A percentile compares a stretch with the other conserved stretches of the same genome.
These are phyloP conservation scores for Lasioglossum pauxillum DNA, from an alignment of 2,888 invertebrate species.

Conservation along the genomic window DNA sequence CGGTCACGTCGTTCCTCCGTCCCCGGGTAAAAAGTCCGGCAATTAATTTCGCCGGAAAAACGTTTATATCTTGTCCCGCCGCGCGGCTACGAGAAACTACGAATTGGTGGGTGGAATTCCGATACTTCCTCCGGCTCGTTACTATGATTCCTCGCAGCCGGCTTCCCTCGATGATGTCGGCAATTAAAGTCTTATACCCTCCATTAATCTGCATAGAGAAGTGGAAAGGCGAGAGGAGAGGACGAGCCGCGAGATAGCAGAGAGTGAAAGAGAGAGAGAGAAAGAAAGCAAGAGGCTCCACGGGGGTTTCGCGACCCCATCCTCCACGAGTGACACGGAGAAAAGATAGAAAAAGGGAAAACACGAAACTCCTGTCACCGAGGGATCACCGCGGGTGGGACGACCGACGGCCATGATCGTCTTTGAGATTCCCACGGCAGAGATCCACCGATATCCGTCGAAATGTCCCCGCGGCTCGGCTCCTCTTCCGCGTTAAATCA, in stretches of 20 bases:
- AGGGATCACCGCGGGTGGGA: constrained; percentile 72
- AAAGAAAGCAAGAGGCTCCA: constrained; percentile 16
- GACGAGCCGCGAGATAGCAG: neutral
- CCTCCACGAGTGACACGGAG: constrained; percentile 45
- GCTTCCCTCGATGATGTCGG: constrained; percentile 66
- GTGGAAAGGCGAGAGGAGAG: constrained; percentile 14
- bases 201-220: constrained; percentile 66
- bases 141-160: constrained; percentile 62
- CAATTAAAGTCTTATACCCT: constrained; percentile 70
- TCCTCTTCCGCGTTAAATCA: constrained; percentile 53
- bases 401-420: constrained; percentile 31
- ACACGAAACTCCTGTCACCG: constrained; percentile 71
- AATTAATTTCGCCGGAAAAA: constrained; percentile 48
- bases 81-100: constrained; percentile 20
- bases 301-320: constrained; percentile 59
- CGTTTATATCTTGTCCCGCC: constrained; percentile 37
- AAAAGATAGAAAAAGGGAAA: constrained; percentile 56
- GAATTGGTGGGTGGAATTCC: constrained; percentile 61
- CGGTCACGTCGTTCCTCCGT: constrained; percentile 38
- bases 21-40: constrained; percentile 12
- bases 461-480: constrained; percentile 40
- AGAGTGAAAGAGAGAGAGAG: constrained; percentile 10
- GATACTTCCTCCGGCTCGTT: constrained; percentile 48
- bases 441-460: constrained; percentile 34
- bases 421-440: constrained; percentile 27